Evolutionary conservation across 2,888 invertebrate species (phyloP).

Genomic region (Leptopilina myrica): DNA sequence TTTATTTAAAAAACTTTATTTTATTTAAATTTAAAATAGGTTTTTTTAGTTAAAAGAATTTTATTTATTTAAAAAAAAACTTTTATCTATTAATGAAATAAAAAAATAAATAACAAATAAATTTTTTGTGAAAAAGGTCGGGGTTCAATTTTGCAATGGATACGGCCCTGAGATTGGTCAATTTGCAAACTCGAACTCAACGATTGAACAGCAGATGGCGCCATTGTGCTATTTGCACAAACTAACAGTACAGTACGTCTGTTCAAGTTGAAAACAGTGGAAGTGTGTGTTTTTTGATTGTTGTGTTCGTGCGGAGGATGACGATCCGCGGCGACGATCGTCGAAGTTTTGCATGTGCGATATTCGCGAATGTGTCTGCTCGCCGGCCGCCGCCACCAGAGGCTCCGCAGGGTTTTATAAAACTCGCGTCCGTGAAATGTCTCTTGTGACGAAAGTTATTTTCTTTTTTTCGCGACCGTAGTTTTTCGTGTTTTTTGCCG

Average conservation of each 20-base stretch:
- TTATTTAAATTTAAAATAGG: too few species aligned
- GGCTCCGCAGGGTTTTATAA: neutral
- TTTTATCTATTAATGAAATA: too few species aligned
- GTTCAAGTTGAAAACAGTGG: conserved; percentile 4
- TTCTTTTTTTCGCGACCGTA: too few species aligned
- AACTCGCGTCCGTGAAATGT: conserved; percentile 27
- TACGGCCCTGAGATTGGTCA: conserved; percentile 14
- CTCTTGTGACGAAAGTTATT: neutral
- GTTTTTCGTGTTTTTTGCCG: neutral
- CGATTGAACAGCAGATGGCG: conserved; percentile 40
- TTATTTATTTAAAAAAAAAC: too few species aligned
- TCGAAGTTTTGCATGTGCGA: conserved; percentile 5
- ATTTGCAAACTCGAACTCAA: conserved; percentile 32
- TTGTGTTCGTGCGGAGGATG: neutral
- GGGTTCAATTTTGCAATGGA: neutral
- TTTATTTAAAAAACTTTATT: too few species aligned
- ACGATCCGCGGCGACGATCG: neutral
- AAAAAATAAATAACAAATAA: too few species aligned
- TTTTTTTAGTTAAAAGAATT: too few species aligned
- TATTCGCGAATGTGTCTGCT: conserved; percentile 13
- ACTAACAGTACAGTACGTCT: conserved; percentile 1
- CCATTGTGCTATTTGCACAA: neutral
- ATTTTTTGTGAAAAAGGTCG: neutral
- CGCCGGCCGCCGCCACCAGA: conserved; percentile 11
- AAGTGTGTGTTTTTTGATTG: neutral